phyloP scores from a whole-genome alignment of 1,140 invertebrate genomes.

The Daktulosphaira vitifoliae region DNA sequence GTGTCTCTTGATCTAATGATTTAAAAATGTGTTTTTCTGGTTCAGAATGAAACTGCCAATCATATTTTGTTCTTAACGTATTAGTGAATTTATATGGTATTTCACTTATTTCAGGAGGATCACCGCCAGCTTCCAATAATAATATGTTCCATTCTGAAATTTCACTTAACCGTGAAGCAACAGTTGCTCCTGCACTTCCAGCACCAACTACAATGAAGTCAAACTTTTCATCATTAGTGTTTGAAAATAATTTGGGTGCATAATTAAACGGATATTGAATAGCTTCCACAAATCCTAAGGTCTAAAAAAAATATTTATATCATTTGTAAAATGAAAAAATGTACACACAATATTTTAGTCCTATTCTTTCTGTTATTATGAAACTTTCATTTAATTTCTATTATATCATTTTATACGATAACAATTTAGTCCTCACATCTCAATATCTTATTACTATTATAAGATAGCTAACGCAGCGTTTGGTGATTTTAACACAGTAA shows the following conservation, averaged over 20 bases:
- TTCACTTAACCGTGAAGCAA: constrained; percentile 50
- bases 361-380: too few relatives aligned
- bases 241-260: constrained; percentile 2
- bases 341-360: too few relatives aligned
- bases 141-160: constrained; percentile 45
- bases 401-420: too few relatives aligned
- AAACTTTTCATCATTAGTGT: neutral
- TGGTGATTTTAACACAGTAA: too few relatives aligned
- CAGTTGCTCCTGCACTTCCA: constrained; percentile 50
- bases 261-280: constrained; percentile 17
- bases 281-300: neutral
- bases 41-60: constrained; percentile 1
- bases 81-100: constrained; percentile 10
- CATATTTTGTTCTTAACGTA: constrained; percentile 35
- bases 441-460: too few relatives aligned
- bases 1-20: constrained; percentile 34
- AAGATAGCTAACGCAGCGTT: too few relatives aligned
- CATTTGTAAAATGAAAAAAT: too few relatives aligned
- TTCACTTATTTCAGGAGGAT: constrained; percentile 48
- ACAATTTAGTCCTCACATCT: too few relatives aligned
- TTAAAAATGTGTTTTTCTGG: neutral
- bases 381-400: too few relatives aligned
- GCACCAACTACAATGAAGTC: constrained; percentile 45
- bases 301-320: too few relatives aligned
- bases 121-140: constrained; percentile 53